Conservation (phyloP, 2,113 vertebrate species). For the Etheostoma cragini region DNA sequence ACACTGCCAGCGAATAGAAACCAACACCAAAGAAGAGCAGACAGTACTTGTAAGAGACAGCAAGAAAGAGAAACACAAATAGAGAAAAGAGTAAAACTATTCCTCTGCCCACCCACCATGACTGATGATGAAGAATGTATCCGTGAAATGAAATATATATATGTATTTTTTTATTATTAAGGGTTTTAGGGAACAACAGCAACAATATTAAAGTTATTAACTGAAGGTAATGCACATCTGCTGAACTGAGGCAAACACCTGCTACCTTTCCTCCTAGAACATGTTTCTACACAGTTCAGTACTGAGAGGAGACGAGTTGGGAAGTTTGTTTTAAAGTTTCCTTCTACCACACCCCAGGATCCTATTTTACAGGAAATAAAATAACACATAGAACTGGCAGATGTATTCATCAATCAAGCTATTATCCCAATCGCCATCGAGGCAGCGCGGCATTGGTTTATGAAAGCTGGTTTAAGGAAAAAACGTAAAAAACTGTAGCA, state of each 20-base stretch:
- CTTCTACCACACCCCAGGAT: neutral
- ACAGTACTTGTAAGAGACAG: neutral
- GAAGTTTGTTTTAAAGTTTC: slow-evolving; percentile 17
- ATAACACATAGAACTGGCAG: slow-evolving; percentile 4
- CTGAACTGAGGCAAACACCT: slow-evolving; percentile 8
- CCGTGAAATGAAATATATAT: slow-evolving; percentile 1
- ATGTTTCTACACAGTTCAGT: slow-evolving; percentile 14
- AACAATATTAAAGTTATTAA: slow-evolving; percentile 26
- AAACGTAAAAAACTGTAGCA: neutral
- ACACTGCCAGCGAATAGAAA: neutral
- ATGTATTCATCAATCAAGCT: slow-evolving; percentile 2
- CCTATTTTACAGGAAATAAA: slow-evolving; percentile 15
- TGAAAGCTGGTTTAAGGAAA: neutral
- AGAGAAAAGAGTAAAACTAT: neutral
- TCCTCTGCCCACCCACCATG: neutral
- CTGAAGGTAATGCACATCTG: neutral
- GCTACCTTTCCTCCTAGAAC: slow-evolving; percentile 10
- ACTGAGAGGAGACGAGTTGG: neutral
- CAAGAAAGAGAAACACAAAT: neutral
- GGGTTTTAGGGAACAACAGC: neutral
- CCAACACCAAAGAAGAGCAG: slow-evolving; percentile 3
- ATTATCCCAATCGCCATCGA: slow-evolving; percentile 19
- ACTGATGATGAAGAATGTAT: slow-evolving; percentile 22
- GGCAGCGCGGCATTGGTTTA: neutral
- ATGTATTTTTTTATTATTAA: neutral